phyloP scores from a whole-genome alignment of 2,888 invertebrate genomes.

The Emesis furor region DNA sequence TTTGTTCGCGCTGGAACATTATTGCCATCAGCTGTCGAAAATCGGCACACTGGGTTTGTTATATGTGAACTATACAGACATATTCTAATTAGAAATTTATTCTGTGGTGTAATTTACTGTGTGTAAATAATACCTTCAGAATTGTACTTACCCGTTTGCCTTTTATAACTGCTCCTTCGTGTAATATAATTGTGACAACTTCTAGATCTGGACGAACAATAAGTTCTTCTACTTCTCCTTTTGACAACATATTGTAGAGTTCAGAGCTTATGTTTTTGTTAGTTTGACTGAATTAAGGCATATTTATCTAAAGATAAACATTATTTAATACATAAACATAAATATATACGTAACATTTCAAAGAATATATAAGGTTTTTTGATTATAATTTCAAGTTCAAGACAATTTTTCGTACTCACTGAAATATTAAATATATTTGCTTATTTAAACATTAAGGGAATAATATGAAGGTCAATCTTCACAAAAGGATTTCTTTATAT shows the following conservation, averaged over 20 bases:
- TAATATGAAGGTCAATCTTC: neutral
- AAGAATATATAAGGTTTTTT: too few relatives aligned
- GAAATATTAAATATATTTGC: neutral
- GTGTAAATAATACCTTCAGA: neutral
- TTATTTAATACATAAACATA: neutral
- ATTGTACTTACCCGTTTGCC: conserved; percentile 92
- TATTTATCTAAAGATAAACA: neutral
- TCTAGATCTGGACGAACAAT: conserved; percentile 97
- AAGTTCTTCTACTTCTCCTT: conserved; percentile 98
- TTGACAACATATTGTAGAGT: conserved; percentile 91
- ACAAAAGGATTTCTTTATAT: neutral
- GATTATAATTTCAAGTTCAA: too few relatives aligned
- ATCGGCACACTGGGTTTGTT: too few relatives aligned
- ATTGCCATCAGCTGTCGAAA: too few relatives aligned
- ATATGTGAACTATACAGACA: too few relatives aligned
- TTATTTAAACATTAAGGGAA: neutral
- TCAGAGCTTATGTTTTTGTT: conserved; percentile 5
- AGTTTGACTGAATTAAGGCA: neutral
- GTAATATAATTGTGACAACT: conserved; percentile 96
- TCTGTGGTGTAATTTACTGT: too few relatives aligned
- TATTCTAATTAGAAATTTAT: too few relatives aligned
- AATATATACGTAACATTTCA: too few relatives aligned
- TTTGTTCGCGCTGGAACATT: too few relatives aligned
- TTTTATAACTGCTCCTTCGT: conserved; percentile 97
- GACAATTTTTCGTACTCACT: too few relatives aligned